Base-by-base conservation (phyloP, 1,140 invertebrate genomes). In the Eubasilissa regina region DNA sequence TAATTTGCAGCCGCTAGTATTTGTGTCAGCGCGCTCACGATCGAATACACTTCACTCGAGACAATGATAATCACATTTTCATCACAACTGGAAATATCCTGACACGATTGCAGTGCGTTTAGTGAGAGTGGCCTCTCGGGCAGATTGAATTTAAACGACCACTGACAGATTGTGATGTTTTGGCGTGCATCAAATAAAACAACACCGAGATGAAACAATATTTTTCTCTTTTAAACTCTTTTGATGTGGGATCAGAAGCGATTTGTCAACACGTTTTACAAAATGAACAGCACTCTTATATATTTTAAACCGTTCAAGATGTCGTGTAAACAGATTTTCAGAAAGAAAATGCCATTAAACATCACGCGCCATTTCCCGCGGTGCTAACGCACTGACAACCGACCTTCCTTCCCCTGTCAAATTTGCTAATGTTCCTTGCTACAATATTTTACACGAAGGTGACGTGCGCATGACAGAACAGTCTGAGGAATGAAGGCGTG, bases 31-130 rank as follows among this genome's bases (percentile, higher is more conserved):
- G 21, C 66, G 17, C n/a, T 70, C 47, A 70, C 45, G 45, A 48
- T 21, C 66, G 51, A 51, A 53, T 45, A 47, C 66, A 62, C 58
- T 62, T 62, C n/a, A 21, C 45, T 51, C 10, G 13, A 70, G 66
- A 70, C 66, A 70, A 70, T 70, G 45, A 15, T 51, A 70, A 70
- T 70, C 13, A 48, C 10, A 48, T 70, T 48, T 70, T 70, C 66
- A 48, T 11, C 44, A 48, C 66, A 19, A 70, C 15, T 70, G 15
- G 8, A 48, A 70, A 21, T 70, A 48, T 53, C 25, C 13, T 11
- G 11, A 4, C 47, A 70, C 45, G 19, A 70, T n/a, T 70, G 17
- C 7, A 11, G 35, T 64, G 13, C 19, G 35, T 35, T 64, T n/a
- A 12, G 3, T 64, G 35, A 64, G 35, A 35, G 3, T 19, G 21